These are phyloP conservation scores for Protaetia brevitarsis DNA, from an alignment of 1,140 invertebrate genomes.

Conservation along the genomic window DNA sequence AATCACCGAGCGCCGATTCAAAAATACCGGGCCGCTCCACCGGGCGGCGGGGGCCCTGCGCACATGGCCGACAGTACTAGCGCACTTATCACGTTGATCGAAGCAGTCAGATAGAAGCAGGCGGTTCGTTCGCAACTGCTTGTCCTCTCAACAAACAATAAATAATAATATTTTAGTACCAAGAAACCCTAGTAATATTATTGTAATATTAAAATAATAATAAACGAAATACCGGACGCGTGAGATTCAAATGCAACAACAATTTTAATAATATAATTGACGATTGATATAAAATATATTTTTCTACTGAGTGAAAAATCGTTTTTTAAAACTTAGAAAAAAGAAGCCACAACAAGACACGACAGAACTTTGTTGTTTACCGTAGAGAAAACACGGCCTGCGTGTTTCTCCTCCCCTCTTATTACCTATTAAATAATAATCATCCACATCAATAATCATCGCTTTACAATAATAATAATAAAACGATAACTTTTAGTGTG, in stretches of 20 bases:
- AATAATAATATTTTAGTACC: conserved; percentile 34
- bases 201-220: conserved; percentile 39
- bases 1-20: conserved; percentile 25
- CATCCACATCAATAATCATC: no score
- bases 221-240: conserved; percentile 37
- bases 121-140: conserved; percentile 38
- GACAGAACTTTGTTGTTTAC: no score
- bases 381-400: no score
- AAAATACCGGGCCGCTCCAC: conserved; percentile 36
- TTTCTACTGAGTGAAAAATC: no score
- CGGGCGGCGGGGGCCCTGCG: conserved; percentile 32
- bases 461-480: no score
- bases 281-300: background rate
- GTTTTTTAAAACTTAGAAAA: no score
- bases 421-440: no score
- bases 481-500: no score
- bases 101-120: conserved; percentile 47
- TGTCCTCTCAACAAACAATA: no score
- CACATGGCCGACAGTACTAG: conserved; percentile 41
- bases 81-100: conserved; percentile 27
- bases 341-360: no score
- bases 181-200: conserved; percentile 36
- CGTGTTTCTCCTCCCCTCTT: no score
- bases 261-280: conserved; percentile 41
- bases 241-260: no score